phyloP scores from a whole-genome alignment of 2,888 invertebrate species.

The Scelioninae gen. 2 region DNA sequence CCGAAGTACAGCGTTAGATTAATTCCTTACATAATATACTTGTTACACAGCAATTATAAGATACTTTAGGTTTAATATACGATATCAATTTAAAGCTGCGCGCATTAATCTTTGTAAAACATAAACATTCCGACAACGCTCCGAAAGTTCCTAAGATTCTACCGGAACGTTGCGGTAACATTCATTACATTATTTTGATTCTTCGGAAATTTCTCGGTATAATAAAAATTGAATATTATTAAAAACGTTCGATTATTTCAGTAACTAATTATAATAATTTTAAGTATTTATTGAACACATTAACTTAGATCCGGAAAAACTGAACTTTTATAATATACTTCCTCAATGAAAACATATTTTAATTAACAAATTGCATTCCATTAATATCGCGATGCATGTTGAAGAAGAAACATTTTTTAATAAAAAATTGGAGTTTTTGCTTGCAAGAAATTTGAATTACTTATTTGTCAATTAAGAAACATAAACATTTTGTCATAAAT shows the following conservation, averaged over 20 bases:
- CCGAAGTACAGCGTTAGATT: too few relatives aligned
- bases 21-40: conserved; percentile 30
- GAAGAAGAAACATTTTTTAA: too few relatives aligned
- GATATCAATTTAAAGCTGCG: conserved; percentile 20
- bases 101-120: conserved; percentile 43
- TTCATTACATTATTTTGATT: conserved; percentile 44
- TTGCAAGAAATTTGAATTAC: too few relatives aligned
- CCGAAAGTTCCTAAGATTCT: conserved; percentile 39
- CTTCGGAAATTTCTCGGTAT: conserved; percentile 5
- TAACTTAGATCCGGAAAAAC: conserved; percentile 14
- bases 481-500: too few relatives aligned
- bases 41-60: conserved; percentile 36
- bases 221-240: conserved; percentile 12
- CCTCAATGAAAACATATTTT: background rate
- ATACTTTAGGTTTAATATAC: conserved; percentile 38
- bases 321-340: background rate
- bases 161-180: conserved; percentile 27
- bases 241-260: conserved; percentile 29
- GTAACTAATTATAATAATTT: conserved; percentile 28
- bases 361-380: too few relatives aligned
- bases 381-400: too few relatives aligned
- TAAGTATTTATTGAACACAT: conserved; percentile 6
- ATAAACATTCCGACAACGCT: conserved; percentile 37
- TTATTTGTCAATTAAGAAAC: too few relatives aligned
- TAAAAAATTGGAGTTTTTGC: too few relatives aligned